Percentiles rank a stretch among this genome's conserved stretches.
Conservation (phyloP, 2,113 vertebrate genomes). For the Delphinapterus leucas region DNA sequence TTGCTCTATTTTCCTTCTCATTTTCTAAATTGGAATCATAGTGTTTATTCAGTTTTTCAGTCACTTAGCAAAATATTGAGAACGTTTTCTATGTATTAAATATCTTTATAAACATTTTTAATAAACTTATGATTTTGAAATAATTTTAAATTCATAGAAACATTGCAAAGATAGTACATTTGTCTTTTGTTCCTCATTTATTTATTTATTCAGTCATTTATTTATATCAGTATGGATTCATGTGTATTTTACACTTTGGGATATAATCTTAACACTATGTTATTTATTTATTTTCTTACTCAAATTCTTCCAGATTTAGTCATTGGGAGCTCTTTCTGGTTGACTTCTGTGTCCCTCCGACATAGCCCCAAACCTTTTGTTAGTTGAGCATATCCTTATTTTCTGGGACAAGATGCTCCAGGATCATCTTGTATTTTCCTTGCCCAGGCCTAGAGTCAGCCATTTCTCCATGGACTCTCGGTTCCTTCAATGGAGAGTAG, state of each 20-base stretch:
- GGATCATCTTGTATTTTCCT: background rate
- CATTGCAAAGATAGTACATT: background rate
- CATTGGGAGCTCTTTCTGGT: background rate
- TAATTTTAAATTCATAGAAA: background rate
- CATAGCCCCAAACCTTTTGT: background rate
- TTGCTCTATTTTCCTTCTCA: background rate
- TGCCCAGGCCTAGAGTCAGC: background rate
- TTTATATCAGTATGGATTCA: background rate
- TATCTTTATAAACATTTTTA: background rate
- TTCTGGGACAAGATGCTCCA: background rate
- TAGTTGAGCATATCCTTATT: background rate
- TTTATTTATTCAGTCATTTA: background rate
- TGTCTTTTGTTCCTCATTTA: background rate
- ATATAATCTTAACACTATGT: background rate
- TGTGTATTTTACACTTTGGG: background rate
- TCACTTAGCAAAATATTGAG: conserved; percentile 1
- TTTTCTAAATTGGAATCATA: background rate
- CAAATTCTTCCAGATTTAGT: background rate
- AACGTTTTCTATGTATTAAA: background rate
- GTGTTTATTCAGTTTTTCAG: background rate
- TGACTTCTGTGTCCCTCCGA: background rate
- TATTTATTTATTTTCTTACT: background rate
- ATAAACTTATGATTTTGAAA: background rate
- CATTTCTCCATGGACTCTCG: background rate
- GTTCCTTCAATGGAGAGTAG: background rate